These are phyloP conservation scores for Gymnocypris eckloni DNA, from an alignment of 2,797 vertebrate genomes.

Conservation along the genomic window DNA sequence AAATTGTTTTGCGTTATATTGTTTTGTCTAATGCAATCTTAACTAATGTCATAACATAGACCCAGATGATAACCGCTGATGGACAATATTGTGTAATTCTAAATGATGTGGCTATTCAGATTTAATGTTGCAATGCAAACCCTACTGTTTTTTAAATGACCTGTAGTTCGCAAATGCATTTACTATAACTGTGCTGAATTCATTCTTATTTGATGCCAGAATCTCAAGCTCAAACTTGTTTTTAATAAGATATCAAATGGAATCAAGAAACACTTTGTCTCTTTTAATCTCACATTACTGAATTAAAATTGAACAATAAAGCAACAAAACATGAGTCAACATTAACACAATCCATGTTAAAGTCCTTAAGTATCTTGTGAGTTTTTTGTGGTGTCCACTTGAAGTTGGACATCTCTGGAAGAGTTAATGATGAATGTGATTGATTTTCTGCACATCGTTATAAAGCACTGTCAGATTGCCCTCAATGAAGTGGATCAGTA, in stretches of 20 bases:
- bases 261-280: background rate
- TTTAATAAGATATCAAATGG: background rate
- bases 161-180: background rate
- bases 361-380: background rate
- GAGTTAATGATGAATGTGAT: background rate
- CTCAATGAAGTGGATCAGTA: background rate
- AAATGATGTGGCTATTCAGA: background rate
- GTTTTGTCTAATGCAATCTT: background rate
- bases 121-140: conserved; percentile 6
- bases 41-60: background rate
- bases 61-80: background rate
- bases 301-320: conserved; percentile 11
- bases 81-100: background rate
- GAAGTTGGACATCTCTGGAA: background rate
- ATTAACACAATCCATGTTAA: background rate
- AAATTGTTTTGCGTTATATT: background rate
- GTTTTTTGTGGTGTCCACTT: background rate
- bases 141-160: conserved; percentile 11
- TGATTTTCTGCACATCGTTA: conserved; percentile 26
- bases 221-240: background rate
- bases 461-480: conserved; percentile 15
- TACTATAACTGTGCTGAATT: background rate
- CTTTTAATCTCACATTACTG: background rate
- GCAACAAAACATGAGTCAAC: background rate
- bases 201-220: background rate